Base-by-base conservation (phyloP, 2,888 invertebrate species). In the Athripsodes cinereus region DNA sequence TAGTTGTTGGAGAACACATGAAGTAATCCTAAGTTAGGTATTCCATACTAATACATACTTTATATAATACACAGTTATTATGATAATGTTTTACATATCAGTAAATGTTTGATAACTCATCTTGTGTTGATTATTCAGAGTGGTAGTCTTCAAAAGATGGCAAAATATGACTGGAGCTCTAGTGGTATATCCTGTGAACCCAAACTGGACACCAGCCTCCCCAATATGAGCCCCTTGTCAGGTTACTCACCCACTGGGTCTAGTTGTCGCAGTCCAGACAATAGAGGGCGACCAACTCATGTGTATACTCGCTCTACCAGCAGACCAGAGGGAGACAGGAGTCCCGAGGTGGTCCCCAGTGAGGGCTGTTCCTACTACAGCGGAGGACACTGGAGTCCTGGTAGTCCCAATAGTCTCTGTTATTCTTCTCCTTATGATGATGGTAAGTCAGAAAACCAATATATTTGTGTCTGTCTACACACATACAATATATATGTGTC, bases 311-410 rank as follows among this genome's bases (percentile, higher is more conserved):
- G 47, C n/a, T 26, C 34, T 13, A 21, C 56, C 18, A 74, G 74
- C 18, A 52, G 47, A 65, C 64, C 70, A 2, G 68, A 69, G 49
- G 72, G 70, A 67, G 77, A 78, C 56, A 75, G 75, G 74, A 78
- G 78, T 62, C 76, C 78, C 0, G 75, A 76, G 60, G 78, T 78
- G 1, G 73, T 74, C 0, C 63, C 73, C 11, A 70, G 75, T 62
- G 68, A 72, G 2, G 62, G 61, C 40, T 71, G 72, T 59, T 72
- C 75, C 1, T 68, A 72, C 55, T 72, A 74, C 71, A 72, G 71
- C 10, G 74, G 76, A 16, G 79, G 75, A 61, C 78, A 80, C 63
- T 81, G 80, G 81, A 82, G 82, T 64, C 80, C 81, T 1, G 72
- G 72, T 21, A 81, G 81, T 66, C 74, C 77, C 13, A 71, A 72